These are phyloP conservation scores for Chitala chitala DNA, from an alignment of 2,113 vertebrate species.

Conservation along the genomic window DNA sequence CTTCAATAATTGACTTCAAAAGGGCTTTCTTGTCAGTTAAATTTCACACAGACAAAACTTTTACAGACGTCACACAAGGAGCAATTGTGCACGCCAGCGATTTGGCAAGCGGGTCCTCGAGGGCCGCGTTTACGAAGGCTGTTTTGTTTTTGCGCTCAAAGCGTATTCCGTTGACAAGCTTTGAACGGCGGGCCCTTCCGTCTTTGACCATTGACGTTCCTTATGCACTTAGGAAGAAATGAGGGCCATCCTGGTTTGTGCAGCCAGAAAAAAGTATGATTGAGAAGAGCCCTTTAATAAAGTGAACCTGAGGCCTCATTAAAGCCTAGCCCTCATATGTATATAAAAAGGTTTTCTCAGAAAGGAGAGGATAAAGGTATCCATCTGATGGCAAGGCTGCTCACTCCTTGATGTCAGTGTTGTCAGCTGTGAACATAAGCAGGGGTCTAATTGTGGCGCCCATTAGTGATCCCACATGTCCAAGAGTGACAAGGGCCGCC, in stretches of 20 bases:
- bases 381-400: slow-evolving; percentile 8
- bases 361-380: slow-evolving; percentile 16
- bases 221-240: not conserved
- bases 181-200: not conserved
- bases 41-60: not conserved
- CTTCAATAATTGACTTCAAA: not conserved
- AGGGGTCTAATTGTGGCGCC: slow-evolving; percentile 27
- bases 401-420: slow-evolving; percentile 22
- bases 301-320: slow-evolving; percentile 25
- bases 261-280: slow-evolving; percentile 22
- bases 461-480: slow-evolving; percentile 28
- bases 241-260: not conserved
- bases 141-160: not conserved
- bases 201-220: not conserved
- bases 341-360: slow-evolving; percentile 12
- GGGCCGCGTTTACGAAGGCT: not conserved
- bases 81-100: not conserved
- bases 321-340: slow-evolving; percentile 19
- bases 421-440: slow-evolving; percentile 18
- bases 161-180: not conserved
- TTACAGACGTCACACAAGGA: not conserved
- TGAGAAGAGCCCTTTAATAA: slow-evolving; percentile 17
- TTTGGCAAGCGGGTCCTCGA: not conserved
- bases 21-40: not conserved
- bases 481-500: slow-evolving; percentile 22